A percentile compares a stretch with the other conserved stretches of the same genome.
These are phyloP conservation scores for Prosopocoilus inquinatus DNA, from an alignment of 2,888 invertebrate species.

Conservation along the genomic window DNA sequence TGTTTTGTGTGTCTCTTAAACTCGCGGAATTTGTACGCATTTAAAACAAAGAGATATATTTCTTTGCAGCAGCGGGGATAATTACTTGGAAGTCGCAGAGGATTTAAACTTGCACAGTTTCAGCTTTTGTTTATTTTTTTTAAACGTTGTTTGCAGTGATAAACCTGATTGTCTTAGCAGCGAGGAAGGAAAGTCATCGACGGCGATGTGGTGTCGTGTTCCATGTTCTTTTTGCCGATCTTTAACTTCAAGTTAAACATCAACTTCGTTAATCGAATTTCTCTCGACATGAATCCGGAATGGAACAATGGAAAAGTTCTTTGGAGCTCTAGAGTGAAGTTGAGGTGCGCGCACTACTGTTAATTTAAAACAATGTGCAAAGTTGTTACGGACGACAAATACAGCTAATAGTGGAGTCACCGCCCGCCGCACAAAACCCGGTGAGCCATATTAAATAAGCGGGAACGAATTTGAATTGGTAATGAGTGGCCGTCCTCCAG, in stretches of 20 bases:
- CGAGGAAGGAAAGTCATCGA: no score
- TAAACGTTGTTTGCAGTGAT: constrained; percentile 6
- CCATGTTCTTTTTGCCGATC: no score
- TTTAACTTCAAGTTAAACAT: no score
- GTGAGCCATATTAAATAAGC: constrained; percentile 20
- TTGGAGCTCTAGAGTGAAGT: no score
- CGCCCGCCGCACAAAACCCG: constrained; percentile 6
- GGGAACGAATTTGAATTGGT: constrained; percentile 23
- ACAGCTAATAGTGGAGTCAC: neutral
- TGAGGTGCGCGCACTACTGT: neutral
- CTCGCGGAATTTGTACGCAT: constrained; percentile 7
- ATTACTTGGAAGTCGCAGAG: no score
- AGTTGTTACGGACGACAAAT: neutral
- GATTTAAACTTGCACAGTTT: no score
- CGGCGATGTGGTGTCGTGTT: no score
- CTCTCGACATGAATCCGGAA: no score
- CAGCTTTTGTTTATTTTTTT: no score
- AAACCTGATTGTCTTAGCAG: neutral
- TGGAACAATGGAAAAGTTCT: no score
- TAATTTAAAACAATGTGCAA: neutral
- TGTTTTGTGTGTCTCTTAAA: neutral
- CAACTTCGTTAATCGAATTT: no score
- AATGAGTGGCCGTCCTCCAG: constrained; percentile 13
- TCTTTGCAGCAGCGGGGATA: no score
- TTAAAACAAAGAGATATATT: constrained; percentile 14